A percentile compares a stretch with the other conserved stretches of the same genome.
Evolutionary conservation across 2,797 vertebrate genomes (phyloP).

Genomic region (Euthynnus affinis): DNA sequence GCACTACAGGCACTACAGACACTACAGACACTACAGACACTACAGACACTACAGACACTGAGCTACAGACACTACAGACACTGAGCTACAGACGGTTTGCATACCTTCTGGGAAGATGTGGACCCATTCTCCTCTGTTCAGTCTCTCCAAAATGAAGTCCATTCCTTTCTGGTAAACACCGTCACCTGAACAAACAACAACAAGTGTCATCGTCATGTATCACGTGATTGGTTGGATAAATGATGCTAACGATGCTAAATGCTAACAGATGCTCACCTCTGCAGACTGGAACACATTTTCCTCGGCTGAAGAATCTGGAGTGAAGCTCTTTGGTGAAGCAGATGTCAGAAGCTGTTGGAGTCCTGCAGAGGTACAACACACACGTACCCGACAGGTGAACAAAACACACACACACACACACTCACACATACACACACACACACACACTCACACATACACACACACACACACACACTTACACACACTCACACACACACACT

Average conservation of each 20-base stretch:
- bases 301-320: slow-evolving; percentile 93
- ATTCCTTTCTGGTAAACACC: slow-evolving; percentile 96
- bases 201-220: too few relatives aligned
- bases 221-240: too few relatives aligned
- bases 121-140: slow-evolving; percentile 93
- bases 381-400: not conserved
- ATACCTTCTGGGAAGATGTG: slow-evolving; percentile 95
- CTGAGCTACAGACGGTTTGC: not conserved
- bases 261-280: slow-evolving; percentile 84
- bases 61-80: too few relatives aligned
- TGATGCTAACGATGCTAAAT: too few relatives aligned
- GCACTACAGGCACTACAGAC: too few relatives aligned
- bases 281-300: slow-evolving; percentile 93
- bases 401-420: too few relatives aligned
- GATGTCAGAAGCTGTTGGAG: slow-evolving; percentile 92
- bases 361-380: slow-evolving; percentile 81
- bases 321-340: slow-evolving; percentile 93
- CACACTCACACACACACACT: too few relatives aligned
- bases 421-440: too few relatives aligned
- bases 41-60: too few relatives aligned
- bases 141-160: slow-evolving; percentile 93
- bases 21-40: too few relatives aligned
- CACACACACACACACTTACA: too few relatives aligned
- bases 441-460: too few relatives aligned
- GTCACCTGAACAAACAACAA: slow-evolving; percentile 91